A percentile compares a stretch with the other conserved stretches of the same genome.
Conservation (phyloP, 2,113 vertebrate genomes). For the Oxyura jamaicensis region DNA sequence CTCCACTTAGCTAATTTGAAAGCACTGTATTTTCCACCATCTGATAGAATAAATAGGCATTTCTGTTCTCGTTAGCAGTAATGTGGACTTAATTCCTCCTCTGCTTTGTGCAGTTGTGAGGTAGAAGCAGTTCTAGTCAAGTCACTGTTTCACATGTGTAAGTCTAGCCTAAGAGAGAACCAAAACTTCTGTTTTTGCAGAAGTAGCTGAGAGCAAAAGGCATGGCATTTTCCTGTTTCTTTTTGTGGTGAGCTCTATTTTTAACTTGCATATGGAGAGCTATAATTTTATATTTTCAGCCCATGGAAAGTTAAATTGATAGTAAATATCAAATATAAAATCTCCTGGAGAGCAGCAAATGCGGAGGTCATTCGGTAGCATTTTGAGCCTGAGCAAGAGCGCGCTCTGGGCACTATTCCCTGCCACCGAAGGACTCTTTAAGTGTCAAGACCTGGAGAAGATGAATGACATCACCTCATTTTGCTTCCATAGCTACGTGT, state of each 20-base stretch:
- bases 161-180: neutral
- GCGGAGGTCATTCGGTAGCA: neutral
- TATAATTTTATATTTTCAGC: neutral
- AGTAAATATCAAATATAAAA: neutral
- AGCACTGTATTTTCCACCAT: neutral
- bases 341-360: neutral
- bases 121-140: neutral
- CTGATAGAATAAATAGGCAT: neutral
- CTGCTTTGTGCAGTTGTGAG: neutral
- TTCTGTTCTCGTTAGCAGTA: neutral
- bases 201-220: slow-evolving; percentile 12
- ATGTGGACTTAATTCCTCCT: neutral
- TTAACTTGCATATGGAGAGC: neutral
- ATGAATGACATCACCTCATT: neutral
- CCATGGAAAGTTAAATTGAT: neutral
- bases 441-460: neutral
- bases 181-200: slow-evolving; percentile 39
- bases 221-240: slow-evolving; percentile 17
- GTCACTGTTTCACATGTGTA: neutral
- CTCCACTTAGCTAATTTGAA: neutral
- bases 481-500: neutral
- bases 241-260: neutral
- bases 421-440: neutral
- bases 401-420: neutral
- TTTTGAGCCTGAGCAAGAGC: neutral